Evolutionary conservation across 2,113 vertebrate genomes (phyloP).

Genomic region (Manacus vitellinus): DNA sequence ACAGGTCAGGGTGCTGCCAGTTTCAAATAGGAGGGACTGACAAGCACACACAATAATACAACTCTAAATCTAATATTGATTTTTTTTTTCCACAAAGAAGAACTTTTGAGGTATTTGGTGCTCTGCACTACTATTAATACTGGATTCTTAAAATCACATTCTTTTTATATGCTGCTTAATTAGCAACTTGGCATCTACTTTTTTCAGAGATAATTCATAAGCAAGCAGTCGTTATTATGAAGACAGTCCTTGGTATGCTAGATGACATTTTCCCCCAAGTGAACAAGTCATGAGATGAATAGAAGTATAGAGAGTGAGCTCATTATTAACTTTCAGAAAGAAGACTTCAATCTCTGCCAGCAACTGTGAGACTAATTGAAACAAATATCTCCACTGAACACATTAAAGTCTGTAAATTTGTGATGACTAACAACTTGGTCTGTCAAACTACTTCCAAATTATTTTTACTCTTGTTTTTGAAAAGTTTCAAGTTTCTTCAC

Average conservation of each 20-base stretch:
- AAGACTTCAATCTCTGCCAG: not conserved
- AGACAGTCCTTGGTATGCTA: not conserved
- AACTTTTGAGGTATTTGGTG: not conserved
- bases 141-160: not conserved
- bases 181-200: not conserved
- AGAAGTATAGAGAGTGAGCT: not conserved
- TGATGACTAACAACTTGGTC: not conserved
- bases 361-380: slow-evolving; percentile 31
- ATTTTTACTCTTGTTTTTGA: slow-evolving; percentile 10
- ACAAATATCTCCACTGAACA: not conserved
- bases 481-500: not conserved
- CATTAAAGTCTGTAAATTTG: not conserved
- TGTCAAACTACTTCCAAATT: not conserved
- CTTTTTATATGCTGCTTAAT: not conserved
- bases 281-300: not conserved
- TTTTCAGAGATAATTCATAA: not conserved
- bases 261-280: not conserved
- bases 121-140: not conserved
- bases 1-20: not conserved
- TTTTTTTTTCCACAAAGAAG: not conserved
- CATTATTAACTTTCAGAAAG: not conserved
- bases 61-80: not conserved
- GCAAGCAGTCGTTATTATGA: not conserved
- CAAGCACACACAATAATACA: not conserved
- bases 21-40: not conserved